Base-by-base conservation (phyloP, 2,888 invertebrate genomes). In the Parnassius mnemosyne region DNA sequence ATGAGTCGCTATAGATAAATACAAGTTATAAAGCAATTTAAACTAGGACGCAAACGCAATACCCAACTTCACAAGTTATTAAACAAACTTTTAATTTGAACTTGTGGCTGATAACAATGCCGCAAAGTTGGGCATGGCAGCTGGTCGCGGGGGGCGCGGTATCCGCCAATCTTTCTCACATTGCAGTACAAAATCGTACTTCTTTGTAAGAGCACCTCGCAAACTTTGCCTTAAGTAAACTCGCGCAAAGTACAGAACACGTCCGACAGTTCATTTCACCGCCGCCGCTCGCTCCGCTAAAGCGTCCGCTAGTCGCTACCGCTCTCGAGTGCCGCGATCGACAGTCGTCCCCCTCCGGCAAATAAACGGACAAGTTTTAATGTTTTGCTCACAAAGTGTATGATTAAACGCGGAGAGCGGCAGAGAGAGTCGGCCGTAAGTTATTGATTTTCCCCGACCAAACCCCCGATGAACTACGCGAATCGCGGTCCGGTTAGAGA, bases 351-450 rank as follows among this genome's bases (percentile, higher is more conserved):
- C 81, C 86, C 86, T 84, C 87, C 84, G 77, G 85, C 87, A 89
- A 90, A 90, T 90, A 90, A 90, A 90, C 89, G 90, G 87, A 89
- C 89, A 90, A 90, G 89, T 90, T 91, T 90, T 90, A 91, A 90
- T 90, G 90, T 91, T 90, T 90, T 89, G 90, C 89, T 90, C 90
- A 89, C 89, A 89, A 90, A 91, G 90, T 91, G 91, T 90, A 90
- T 91, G 90, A 91, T 91, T 91, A 91, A 90, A 89, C 89, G 89
- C 87, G 87, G 89, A 90, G 90, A 90, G 89, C 89, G 89, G 84
- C 85, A 84, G 87, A 88, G 90, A 89, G 90, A 89, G 85, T 85
- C 88, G 89, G 88, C 87, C 91, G 91, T 92, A 88, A 92, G 90
- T 92, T 92, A 92, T 92, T 92, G 92, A 92, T 92, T 92, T 92